Evolutionary conservation across 2,888 invertebrate genomes (phyloP), one percentile per base, ranked within the genome.

Genomic region (Protula sp.): DNA sequence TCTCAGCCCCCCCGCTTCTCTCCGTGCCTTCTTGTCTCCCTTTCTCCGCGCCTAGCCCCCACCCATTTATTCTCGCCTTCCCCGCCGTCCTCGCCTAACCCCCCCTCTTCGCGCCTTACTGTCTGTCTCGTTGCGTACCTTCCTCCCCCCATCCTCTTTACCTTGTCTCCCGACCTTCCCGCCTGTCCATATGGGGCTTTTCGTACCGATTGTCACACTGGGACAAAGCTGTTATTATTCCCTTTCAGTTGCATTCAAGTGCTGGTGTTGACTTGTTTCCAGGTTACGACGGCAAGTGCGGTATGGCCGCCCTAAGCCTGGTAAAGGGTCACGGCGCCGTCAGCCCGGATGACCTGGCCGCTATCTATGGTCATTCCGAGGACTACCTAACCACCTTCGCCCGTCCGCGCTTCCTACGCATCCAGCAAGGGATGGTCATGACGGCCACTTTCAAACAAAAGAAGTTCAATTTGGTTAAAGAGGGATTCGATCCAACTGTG

Each of bases 231-330:
- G n/a, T n/a, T n/a, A n/a, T n/a, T n/a, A n/a, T n/a, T n/a, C n/a
- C n/a, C n/a, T n/a, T n/a, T n/a, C n/a, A n/a, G n/a, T n/a, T n/a
- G n/a, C n/a, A n/a, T n/a, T n/a, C n/a, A n/a, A n/a, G n/a, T n/a
- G n/a, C n/a, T n/a, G n/a, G n/a, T n/a, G n/a, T n/a, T n/a, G n/a
- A n/a, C n/a, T n/a, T n/a, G n/a, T 9, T 28, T 47, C 9, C 51
- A 67, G 68, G 66, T 26, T 51, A 59, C 26, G 70, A 70, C 54
- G 70, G 70, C 1, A 63, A 69, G 47, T 72, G 74, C 2, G 77
- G 77, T 0, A 77, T 77, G 77, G 74, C 70, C 3, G 66, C 76
- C 2, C 48, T 77, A 2, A 65, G 64, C 19, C 55, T 73, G 14
- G 68, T 67, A 26, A 62, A 68, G 0, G 64, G 62, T 14, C 52